Base-by-base conservation (phyloP, 1,140 invertebrate genomes). In the Drosophila aff. region DNA sequence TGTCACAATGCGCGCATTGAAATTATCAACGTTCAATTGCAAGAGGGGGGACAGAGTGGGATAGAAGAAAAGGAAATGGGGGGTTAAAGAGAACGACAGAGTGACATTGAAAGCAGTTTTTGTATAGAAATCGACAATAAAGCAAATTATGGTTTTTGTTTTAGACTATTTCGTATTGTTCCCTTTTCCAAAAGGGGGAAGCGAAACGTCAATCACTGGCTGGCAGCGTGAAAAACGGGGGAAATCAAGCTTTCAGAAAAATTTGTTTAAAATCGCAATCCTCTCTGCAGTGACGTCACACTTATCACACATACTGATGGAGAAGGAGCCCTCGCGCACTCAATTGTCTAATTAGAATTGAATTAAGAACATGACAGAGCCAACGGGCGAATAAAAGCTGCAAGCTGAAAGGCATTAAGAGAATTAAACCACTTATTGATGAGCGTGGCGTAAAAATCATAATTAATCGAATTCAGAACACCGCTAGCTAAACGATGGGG, bases 381-480 rank as follows among this genome's bases (percentile, higher is more conserved):
- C 58, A 28, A 26, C 33, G 49, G 65, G 74, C 57, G 21, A 57
- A 57, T 40, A 36, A 77, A 59, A 44, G 53, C 52, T 65, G 55
- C 16, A n/a, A 40, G 52, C 52, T 53, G 59, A 81, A 81, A 81
- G 71, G 55, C 46, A 65, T 61, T 60, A 44, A 55, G 41, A 65
- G 46, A 71, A 76, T 64, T 59, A 67, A 75, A 44, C 61, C 78
- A 81, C 81, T 81, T 77, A 81, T 86, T 72, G 59, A 72, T 74
- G 82, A 41, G 50, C 71, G 38, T 55, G 44, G 73, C 63, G 67
- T 67, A 75, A 79, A 78, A 76, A 57, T 74, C 77, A 87, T 87
- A 89, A 87, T 89, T 87, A 81, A 87, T 87, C 73, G 84, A 86
- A 87, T 78, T 81, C 81, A 84, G 84, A 87, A 84, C 81, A 87